A percentile compares a stretch with the other conserved stretches of the same genome.
Conservation (phyloP, 92 coral and sea anemone species). For the Paramuricea clavata region DNA sequence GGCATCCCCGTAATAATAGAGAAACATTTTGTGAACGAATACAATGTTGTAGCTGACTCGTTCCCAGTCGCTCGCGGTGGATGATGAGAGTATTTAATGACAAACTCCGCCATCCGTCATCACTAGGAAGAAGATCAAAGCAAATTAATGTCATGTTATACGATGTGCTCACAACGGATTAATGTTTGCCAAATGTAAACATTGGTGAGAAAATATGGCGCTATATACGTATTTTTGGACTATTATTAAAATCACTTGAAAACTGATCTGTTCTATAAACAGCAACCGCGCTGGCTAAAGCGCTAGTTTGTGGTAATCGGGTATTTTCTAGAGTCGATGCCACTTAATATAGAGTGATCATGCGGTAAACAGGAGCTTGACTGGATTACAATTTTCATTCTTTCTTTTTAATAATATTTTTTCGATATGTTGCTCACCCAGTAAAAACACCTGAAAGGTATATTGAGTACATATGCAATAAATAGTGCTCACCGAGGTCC, state of each 20-base stretch:
- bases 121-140: slow-evolving; percentile 33
- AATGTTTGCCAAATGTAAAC: not conserved
- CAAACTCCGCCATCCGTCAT: slow-evolving; percentile 29
- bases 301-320: slow-evolving; percentile 2
- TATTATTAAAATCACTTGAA: slow-evolving; percentile 28
- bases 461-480: too few relatives aligned
- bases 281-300: not conserved
- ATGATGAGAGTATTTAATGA: not conserved
- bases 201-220: slow-evolving; percentile 3
- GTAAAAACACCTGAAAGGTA: too few relatives aligned
- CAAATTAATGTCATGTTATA: slow-evolving; percentile 35
- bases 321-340: not conserved
- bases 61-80: not conserved
- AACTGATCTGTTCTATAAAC: not conserved
- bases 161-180: slow-evolving; percentile 3
- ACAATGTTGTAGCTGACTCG: too few relatives aligned
- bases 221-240: not conserved
- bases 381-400: too few relatives aligned
- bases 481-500: too few relatives aligned
- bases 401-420: too few relatives aligned
- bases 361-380: not conserved
- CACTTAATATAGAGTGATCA: not conserved
- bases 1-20: not conserved
- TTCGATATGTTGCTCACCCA: too few relatives aligned
- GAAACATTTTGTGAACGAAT: slow-evolving; percentile 30